Evolutionary conservation across 2,797 vertebrate species (phyloP).

Genomic region (Streptopelia turtur): DNA sequence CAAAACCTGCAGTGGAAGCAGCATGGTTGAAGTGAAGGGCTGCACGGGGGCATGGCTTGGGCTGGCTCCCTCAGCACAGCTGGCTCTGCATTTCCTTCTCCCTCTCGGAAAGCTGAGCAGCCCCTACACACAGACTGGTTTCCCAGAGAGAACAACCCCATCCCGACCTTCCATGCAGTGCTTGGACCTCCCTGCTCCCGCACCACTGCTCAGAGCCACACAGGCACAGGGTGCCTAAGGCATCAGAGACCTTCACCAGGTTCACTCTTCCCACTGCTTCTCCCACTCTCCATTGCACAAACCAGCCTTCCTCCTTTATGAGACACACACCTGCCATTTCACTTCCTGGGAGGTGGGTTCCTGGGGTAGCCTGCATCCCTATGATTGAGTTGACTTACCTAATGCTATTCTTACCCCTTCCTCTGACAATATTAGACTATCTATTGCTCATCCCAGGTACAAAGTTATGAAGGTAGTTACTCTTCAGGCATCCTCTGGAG

Average conservation of each 20-base stretch:
- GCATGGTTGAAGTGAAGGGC: background rate
- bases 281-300: background rate
- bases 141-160: background rate
- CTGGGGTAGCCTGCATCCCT: background rate
- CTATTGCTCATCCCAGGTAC: background rate
- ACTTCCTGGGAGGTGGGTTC: background rate
- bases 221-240: background rate
- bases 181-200: background rate
- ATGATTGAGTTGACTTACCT: background rate
- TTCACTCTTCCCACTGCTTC: background rate
- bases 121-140: background rate
- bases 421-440: background rate
- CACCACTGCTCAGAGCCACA: background rate
- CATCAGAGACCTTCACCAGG: background rate
- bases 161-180: accelerated
- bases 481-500: background rate
- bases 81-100: background rate
- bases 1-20: background rate
- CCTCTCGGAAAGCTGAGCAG: background rate
- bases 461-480: background rate
- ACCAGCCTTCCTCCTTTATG: background rate
- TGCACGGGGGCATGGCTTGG: accelerated
- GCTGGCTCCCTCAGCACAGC: background rate
- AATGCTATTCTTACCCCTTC: background rate
- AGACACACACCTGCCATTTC: background rate